These are phyloP conservation scores for Graphium colonna DNA, from an alignment of 2,888 invertebrate genomes.

Conservation along the genomic window DNA sequence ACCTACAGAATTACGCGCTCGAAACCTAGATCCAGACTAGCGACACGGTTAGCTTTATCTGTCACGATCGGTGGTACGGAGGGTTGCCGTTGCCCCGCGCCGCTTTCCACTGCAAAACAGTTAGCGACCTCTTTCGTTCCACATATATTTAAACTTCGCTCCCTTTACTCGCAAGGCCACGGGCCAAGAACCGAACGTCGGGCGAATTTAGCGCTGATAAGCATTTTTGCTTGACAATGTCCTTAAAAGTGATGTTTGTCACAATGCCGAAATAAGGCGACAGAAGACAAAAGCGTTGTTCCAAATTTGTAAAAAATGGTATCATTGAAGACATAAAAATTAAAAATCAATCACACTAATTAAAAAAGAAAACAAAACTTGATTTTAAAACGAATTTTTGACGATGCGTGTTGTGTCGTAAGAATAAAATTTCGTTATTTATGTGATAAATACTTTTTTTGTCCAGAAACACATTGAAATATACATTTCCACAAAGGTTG, in stretches of 20 bases:
- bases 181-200: conserved; percentile 9
- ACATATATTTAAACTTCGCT: conserved; percentile 6
- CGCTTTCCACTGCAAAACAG: background rate
- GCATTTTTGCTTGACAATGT: background rate
- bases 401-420: too few relatives aligned
- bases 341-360: too few relatives aligned
- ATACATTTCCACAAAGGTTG: too few relatives aligned
- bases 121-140: background rate
- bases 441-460: too few relatives aligned
- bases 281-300: too few relatives aligned
- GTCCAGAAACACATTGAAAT: too few relatives aligned
- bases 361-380: too few relatives aligned
- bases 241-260: background rate
- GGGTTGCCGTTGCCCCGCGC: conserved; percentile 12
- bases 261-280: background rate
- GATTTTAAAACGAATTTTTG: too few relatives aligned
- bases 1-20: conserved; percentile 59
- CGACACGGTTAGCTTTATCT: conserved; percentile 69
- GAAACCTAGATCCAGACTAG: conserved; percentile 65
- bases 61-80: conserved; percentile 33
- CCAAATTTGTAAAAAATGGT: too few relatives aligned
- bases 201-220: background rate
- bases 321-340: too few relatives aligned
- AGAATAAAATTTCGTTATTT: too few relatives aligned
- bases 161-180: conserved; percentile 14